Conservation (phyloP, 2,797 vertebrate genomes). For the Babyrousa celebensis region DNA sequence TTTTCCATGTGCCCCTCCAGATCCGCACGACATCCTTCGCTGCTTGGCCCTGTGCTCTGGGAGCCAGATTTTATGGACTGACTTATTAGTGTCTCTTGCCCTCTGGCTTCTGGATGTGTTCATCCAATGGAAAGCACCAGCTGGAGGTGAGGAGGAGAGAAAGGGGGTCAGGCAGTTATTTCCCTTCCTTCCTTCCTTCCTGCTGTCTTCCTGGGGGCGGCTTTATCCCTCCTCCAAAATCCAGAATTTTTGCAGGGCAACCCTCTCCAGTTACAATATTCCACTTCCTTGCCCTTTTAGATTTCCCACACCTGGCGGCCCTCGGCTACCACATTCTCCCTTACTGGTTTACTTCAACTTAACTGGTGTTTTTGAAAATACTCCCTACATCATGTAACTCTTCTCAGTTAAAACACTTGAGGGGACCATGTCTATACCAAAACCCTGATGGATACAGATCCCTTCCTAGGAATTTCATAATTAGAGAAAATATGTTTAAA, state of each 20-base stretch:
- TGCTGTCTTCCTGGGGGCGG: not conserved
- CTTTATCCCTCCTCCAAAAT: not conserved
- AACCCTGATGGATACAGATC: not conserved
- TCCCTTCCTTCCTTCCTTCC: not conserved
- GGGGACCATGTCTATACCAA: not conserved
- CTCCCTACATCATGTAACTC: not conserved
- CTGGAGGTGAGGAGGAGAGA: not conserved
- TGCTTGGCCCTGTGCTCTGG: not conserved
- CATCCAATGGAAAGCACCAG: not conserved
- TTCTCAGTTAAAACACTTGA: not conserved
- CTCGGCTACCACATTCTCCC: not conserved
- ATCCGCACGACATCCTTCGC: not conserved
- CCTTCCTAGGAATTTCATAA: not conserved
- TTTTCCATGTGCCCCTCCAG: conserved; percentile 25
- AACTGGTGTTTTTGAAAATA: not conserved
- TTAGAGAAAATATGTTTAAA: not conserved
- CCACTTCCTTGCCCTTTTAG: not conserved
- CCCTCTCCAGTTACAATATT: not conserved
- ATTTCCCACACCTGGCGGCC: not conserved
- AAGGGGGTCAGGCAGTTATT: not conserved
- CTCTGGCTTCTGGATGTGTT: conserved; percentile 44
- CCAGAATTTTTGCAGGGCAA: not conserved
- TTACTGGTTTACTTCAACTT: not conserved
- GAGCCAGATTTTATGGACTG: conserved; percentile 43
- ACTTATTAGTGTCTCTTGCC: not conserved